Conservation (phyloP, 2,888 invertebrate species). For the Ormyrus labotus region DNA sequence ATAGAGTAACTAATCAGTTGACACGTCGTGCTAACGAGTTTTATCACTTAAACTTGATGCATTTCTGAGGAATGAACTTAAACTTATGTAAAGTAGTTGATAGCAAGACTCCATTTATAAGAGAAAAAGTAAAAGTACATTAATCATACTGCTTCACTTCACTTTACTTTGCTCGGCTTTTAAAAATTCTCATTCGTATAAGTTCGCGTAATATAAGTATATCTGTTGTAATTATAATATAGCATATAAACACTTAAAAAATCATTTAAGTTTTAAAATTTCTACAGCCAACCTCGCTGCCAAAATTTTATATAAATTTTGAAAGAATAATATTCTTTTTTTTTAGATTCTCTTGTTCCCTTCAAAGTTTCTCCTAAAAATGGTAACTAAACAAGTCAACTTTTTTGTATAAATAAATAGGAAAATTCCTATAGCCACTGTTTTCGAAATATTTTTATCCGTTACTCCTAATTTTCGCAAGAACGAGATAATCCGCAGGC, state of each 20-base stretch:
- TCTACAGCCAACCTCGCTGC: no score
- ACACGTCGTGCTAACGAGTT: slow-evolving; percentile 51
- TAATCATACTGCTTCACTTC: slow-evolving; percentile 37
- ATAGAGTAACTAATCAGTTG: slow-evolving; percentile 42
- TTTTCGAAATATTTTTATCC: neutral
- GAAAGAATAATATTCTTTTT: no score
- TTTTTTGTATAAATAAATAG: no score
- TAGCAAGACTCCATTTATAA: slow-evolving; percentile 47
- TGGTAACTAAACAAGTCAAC: no score
- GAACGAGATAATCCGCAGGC: neutral
- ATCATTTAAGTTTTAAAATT: no score
- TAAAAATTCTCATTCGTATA: neutral
- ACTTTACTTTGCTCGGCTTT: slow-evolving; percentile 10
- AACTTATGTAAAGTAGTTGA: slow-evolving; percentile 53
- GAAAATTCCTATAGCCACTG: no score
- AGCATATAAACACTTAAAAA: no score
- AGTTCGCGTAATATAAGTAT: no score
- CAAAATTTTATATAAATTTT: no score
- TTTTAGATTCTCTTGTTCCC: no score
- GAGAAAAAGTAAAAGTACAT: slow-evolving; percentile 44
- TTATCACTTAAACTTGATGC: slow-evolving; percentile 45
- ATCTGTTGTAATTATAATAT: no score
- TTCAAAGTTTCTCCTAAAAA: no score
- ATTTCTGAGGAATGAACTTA: slow-evolving; percentile 51
- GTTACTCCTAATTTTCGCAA: neutral